phyloP scores from a whole-genome alignment of 2,888 invertebrate species.

The Hololepta plana region DNA sequence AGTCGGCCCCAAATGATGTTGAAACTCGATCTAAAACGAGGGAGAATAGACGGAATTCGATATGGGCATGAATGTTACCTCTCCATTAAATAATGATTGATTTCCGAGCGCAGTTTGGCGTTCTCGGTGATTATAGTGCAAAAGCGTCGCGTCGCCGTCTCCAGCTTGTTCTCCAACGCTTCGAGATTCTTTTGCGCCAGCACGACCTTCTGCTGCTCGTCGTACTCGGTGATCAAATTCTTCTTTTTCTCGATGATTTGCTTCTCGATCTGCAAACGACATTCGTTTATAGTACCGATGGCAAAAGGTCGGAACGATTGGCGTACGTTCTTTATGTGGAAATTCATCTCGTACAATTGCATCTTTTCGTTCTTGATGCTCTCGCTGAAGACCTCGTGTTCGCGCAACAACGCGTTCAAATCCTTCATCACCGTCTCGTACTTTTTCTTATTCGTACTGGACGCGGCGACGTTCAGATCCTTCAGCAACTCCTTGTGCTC shows the following conservation, averaged over 20 bases:
- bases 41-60: neutral
- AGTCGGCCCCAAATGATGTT: slow-evolving; percentile 65
- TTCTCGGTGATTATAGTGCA: slow-evolving; percentile 60
- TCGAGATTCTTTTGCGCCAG: slow-evolving; percentile 36
- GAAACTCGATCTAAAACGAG: slow-evolving; percentile 45
- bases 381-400: slow-evolving; percentile 30
- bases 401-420: slow-evolving; percentile 32
- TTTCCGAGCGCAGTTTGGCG: slow-evolving; percentile 51
- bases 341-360: slow-evolving; percentile 28
- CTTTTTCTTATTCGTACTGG: slow-evolving; percentile 34
- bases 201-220: slow-evolving; percentile 28
- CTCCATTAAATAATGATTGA: slow-evolving; percentile 67
- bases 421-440: slow-evolving; percentile 33
- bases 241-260: slow-evolving; percentile 12
- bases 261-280: too few species aligned
- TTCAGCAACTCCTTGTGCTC: slow-evolving; percentile 44
- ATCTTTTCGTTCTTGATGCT: slow-evolving; percentile 20
- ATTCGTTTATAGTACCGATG: too few species aligned
- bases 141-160: slow-evolving; percentile 59
- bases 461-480: slow-evolving; percentile 39
- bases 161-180: slow-evolving; percentile 55
- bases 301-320: too few species aligned
- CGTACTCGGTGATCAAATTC: slow-evolving; percentile 27
- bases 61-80: slow-evolving; percentile 27
- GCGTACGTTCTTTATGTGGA: slow-evolving; percentile 27